Evolutionary conservation across 2,797 vertebrate genomes (phyloP).

Genomic region (Carcharodon carcharias): DNA sequence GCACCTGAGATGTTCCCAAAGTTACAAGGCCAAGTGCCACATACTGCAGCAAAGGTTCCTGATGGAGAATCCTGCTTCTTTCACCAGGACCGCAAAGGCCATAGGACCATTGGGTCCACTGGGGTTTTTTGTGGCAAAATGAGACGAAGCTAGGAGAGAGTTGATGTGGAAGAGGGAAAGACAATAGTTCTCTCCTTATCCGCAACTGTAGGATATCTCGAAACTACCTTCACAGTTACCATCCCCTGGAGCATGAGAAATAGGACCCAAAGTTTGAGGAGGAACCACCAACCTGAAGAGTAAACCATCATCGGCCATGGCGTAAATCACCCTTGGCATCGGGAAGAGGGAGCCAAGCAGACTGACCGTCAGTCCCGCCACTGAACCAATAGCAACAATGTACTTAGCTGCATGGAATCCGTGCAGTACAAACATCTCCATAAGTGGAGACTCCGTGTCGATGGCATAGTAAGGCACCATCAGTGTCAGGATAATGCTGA

Average conservation of each 20-base stretch:
- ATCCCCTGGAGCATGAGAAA: not conserved
- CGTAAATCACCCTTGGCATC: conserved; percentile 92
- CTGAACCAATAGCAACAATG: conserved; percentile 75
- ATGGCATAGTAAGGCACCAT: conserved; percentile 88
- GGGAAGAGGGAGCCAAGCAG: conserved; percentile 92
- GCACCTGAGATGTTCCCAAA: not conserved
- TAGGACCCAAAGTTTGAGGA: too few relatives aligned
- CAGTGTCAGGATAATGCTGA: conserved; percentile 87
- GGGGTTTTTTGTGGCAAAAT: not conserved
- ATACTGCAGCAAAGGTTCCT: not conserved
- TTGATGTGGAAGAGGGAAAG: not conserved
- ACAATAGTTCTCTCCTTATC: not conserved
- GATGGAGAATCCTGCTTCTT: not conserved
- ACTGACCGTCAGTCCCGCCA: conserved; percentile 86
- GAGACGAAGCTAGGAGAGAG: not conserved
- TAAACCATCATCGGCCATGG: conserved; percentile 89
- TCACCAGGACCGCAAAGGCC: too few relatives aligned
- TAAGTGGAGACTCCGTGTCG: conserved; percentile 84
- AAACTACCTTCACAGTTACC: not conserved
- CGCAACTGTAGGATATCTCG: not conserved
- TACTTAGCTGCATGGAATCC: conserved; percentile 86
- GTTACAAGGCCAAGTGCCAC: not conserved
- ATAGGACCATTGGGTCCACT: not conserved
- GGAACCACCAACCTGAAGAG: conserved; percentile 77
- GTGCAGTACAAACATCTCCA: conserved; percentile 90